Percentiles rank a stretch among this genome's conserved stretches.
Conservation (phyloP, 2,888 invertebrate species). For the Lypha dubia region DNA sequence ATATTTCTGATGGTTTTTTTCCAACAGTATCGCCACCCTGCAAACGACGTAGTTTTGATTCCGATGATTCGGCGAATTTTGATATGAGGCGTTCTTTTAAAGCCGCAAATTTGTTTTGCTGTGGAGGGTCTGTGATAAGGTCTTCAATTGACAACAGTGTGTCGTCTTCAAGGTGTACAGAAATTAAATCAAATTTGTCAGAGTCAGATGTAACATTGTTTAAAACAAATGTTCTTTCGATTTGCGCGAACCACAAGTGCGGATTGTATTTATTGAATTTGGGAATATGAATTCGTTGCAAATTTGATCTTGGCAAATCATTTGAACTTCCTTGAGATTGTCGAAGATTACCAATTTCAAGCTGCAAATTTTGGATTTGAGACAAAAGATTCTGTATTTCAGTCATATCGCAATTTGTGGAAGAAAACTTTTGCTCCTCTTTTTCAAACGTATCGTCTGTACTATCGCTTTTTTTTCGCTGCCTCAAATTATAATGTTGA, state of each 20-base stretch:
- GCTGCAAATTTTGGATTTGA: slow-evolving; percentile 20
- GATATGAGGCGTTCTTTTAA: neutral
- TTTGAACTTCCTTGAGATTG: neutral
- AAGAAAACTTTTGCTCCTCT: slow-evolving; percentile 18
- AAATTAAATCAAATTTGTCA: neutral
- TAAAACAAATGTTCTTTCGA: neutral
- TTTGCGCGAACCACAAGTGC: slow-evolving; percentile 44
- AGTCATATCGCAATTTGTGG: neutral
- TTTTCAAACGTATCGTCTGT: neutral
- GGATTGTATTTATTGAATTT: slow-evolving; percentile 18
- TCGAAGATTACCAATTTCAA: neutral
- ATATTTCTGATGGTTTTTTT: slow-evolving; percentile 66
- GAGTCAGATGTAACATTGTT: no score
- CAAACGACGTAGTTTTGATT: slow-evolving; percentile 34
- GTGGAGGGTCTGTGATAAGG: slow-evolving; percentile 50
- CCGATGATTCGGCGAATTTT: slow-evolving; percentile 23
- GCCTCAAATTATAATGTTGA: neutral
- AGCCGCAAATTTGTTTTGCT: slow-evolving; percentile 24
- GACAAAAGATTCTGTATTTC: slow-evolving; percentile 14
- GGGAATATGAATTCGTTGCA: slow-evolving; percentile 38
- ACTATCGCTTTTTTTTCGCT: neutral
- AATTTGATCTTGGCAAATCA: neutral
- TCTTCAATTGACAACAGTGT: slow-evolving; percentile 54
- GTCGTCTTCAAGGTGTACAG: slow-evolving; percentile 38
- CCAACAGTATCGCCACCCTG: slow-evolving; percentile 55